Evolutionary conservation across 2,888 invertebrate species (phyloP).

Genomic region (Palloptera scutellata): DNA sequence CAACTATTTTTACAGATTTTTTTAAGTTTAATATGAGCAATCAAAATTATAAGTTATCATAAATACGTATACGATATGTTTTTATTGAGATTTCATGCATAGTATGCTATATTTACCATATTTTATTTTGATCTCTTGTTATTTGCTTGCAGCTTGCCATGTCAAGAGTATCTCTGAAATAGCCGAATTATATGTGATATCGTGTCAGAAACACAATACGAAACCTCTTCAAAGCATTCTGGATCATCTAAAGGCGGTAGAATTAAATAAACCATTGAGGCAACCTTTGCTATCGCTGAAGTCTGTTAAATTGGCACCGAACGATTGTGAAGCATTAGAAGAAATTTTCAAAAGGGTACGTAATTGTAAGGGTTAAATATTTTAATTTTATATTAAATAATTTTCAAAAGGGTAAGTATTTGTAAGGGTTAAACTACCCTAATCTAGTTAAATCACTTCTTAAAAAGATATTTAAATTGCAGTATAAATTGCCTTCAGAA

Average conservation of each 20-base stretch:
- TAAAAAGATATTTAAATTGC: too few species aligned
- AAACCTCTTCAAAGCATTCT: slow-evolving; percentile 74
- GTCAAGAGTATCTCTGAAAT: slow-evolving; percentile 71
- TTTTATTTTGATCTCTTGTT: not conserved
- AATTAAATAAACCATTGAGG: slow-evolving; percentile 62
- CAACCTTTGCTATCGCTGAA: slow-evolving; percentile 70
- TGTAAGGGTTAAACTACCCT: too few species aligned
- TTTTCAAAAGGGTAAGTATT: too few species aligned
- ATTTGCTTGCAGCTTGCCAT: slow-evolving; percentile 48
- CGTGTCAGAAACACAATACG: slow-evolving; percentile 77
- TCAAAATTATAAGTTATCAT: too few species aligned
- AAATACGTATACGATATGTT: too few species aligned
- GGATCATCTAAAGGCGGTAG: slow-evolving; percentile 73
- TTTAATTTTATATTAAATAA: too few species aligned
- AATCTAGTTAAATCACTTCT: too few species aligned
- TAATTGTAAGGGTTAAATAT: not conserved
- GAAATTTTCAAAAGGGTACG: slow-evolving; percentile 77
- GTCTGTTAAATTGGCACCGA: slow-evolving; percentile 71
- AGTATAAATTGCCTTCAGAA: too few species aligned
- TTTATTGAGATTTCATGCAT: too few species aligned
- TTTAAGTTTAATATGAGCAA: too few species aligned
- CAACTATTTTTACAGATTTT: too few species aligned
- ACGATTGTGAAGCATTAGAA: slow-evolving; percentile 83
- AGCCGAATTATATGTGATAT: slow-evolving; percentile 74
- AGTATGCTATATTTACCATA: not conserved